Percentiles rank a stretch among this genome's conserved stretches.
Conservation (phyloP, 2,888 invertebrate species). For the Pardosa pseudoannulata region DNA sequence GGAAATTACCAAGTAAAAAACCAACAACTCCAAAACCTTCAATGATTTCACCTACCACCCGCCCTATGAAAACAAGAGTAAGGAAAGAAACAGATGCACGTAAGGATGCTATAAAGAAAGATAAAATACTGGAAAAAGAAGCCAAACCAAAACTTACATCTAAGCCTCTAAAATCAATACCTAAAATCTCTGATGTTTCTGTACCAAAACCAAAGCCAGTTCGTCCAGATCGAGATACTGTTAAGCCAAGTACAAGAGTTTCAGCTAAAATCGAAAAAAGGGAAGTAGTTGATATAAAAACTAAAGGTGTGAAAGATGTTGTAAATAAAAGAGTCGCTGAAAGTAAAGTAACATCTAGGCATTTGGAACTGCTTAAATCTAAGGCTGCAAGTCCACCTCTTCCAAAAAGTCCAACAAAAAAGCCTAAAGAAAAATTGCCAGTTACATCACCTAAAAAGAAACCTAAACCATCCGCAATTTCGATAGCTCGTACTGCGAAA, state of each 20-base stretch:
- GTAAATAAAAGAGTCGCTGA: slow-evolving; percentile 64
- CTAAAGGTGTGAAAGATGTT: slow-evolving; percentile 63
- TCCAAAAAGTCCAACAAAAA: slow-evolving; percentile 65
- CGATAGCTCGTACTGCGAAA: slow-evolving; percentile 25
- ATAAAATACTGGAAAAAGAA: slow-evolving; percentile 40
- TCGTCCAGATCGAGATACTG: slow-evolving; percentile 12
- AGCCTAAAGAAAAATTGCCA: slow-evolving; percentile 52
- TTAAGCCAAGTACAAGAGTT: slow-evolving; percentile 26
- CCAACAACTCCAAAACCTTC: slow-evolving; percentile 19
- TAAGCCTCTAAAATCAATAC: slow-evolving; percentile 10
- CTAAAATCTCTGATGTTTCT: slow-evolving; percentile 20
- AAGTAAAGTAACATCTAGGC: slow-evolving; percentile 48
- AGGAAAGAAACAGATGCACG: slow-evolving; percentile 35
- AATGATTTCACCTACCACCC: neutral
- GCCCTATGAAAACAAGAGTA: neutral
- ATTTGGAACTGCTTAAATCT: slow-evolving; percentile 30
- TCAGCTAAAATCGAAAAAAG: slow-evolving; percentile 19
- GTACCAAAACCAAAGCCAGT: slow-evolving; percentile 3
- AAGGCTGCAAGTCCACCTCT: slow-evolving; percentile 24
- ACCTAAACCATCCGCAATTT: slow-evolving; percentile 25
- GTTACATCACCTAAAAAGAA: slow-evolving; percentile 61
- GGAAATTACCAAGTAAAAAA: slow-evolving; percentile 18
- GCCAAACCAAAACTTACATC: neutral
- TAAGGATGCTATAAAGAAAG: slow-evolving; percentile 23
- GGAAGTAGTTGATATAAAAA: slow-evolving; percentile 40